Evolutionary conservation across 2,797 vertebrate species (phyloP).

Genomic region (Manis crassicaudata): DNA sequence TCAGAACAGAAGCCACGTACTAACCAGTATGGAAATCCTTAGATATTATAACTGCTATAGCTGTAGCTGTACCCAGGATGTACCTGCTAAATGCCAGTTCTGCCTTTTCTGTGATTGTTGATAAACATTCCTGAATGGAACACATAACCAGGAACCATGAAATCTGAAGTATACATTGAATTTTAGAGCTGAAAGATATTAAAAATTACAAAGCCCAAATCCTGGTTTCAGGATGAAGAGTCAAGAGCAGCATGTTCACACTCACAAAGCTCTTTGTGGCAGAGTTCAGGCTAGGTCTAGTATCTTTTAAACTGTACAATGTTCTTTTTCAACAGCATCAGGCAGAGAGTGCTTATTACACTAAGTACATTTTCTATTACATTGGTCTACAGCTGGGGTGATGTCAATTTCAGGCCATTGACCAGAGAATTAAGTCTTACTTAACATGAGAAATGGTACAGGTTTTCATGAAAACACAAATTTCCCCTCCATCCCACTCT

Average conservation of each 20-base stretch:
- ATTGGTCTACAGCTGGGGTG: conserved; percentile 44
- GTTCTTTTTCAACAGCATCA: conserved; percentile 34
- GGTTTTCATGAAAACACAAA: conserved; percentile 54
- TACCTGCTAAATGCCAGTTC: not conserved
- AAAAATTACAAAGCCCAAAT: not conserved
- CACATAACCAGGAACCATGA: not conserved
- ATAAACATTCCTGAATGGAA: not conserved
- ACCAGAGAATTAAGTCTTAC: conserved; percentile 66
- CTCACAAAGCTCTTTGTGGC: not conserved
- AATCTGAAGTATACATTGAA: not conserved
- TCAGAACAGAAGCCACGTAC: not conserved
- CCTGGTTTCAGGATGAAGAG: not conserved
- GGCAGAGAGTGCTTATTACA: conserved; percentile 33
- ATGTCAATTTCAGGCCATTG: conserved; percentile 71
- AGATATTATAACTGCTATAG: not conserved
- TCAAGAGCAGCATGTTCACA: not conserved
- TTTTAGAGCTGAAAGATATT: conserved; percentile 16
- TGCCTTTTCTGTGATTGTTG: not conserved
- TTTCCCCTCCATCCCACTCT: not conserved
- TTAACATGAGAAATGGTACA: conserved; percentile 63
- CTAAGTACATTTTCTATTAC: conserved; percentile 69
- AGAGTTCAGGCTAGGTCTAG: not conserved
- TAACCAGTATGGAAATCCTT: not conserved
- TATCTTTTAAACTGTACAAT: not conserved
- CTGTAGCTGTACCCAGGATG: not conserved